Conservation (phyloP, 2,797 vertebrate genomes). For the Halcyon chelicuti region DNA sequence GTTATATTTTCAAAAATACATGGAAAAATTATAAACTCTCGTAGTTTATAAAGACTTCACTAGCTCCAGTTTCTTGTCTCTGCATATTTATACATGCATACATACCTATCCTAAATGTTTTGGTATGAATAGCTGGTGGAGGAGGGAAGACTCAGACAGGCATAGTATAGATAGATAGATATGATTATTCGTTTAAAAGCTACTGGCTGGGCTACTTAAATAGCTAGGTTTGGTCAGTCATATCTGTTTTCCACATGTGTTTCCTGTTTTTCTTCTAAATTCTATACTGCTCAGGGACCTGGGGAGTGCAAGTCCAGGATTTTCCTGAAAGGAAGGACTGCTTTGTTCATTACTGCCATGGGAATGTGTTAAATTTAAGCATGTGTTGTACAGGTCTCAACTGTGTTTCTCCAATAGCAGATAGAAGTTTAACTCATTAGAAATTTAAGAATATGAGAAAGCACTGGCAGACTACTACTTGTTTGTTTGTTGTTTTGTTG, state of each 20-base stretch:
- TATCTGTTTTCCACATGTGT: conserved; percentile 86
- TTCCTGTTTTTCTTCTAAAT: conserved; percentile 91
- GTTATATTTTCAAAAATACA: not conserved
- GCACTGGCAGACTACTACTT: not conserved
- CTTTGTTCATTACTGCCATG: conserved; percentile 86
- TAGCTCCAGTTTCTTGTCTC: not conserved
- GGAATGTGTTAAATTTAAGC: conserved; percentile 84
- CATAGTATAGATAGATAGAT: conserved; percentile 56
- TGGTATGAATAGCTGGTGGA: not conserved
- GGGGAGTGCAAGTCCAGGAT: conserved; percentile 75
- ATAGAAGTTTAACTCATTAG: conserved; percentile 43
- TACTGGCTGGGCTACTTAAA: conserved; percentile 51
- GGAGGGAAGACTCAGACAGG: not conserved
- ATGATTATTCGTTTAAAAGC: conserved; percentile 54
- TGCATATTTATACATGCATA: not conserved
- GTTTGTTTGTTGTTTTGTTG: not conserved
- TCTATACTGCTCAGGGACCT: conserved; percentile 73
- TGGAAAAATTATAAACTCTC: not conserved
- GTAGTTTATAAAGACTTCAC: not conserved
- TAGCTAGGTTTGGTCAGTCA: conserved; percentile 68
- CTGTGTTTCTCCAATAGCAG: conserved; percentile 56
- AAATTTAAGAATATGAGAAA: not conserved
- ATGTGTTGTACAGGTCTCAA: conserved; percentile 60
- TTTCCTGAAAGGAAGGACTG: conserved; percentile 86
- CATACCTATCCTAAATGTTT: not conserved